phyloP scores from a whole-genome alignment of 2,113 vertebrate species.

The Sceloporus tristichus region DNA sequence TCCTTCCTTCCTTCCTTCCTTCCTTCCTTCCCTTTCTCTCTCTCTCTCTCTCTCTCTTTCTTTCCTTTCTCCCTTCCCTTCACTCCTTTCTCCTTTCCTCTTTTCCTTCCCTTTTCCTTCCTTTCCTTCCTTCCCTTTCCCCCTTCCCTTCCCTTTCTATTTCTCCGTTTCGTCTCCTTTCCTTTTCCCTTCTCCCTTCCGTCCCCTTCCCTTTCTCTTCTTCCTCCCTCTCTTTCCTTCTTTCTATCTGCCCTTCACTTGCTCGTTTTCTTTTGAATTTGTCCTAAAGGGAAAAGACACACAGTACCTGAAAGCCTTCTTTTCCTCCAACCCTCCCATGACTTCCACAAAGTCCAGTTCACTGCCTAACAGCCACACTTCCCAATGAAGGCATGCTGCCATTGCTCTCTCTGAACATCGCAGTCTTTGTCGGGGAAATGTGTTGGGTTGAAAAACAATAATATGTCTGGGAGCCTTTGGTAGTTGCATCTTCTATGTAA shows the following conservation, averaged over 20 bases:
- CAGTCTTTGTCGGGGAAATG: no score
- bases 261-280: no score
- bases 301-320: neutral
- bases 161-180: neutral
- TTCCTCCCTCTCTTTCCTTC: neutral
- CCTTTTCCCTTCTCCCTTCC: no score
- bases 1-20: neutral
- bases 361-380: neutral
- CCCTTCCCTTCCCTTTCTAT: neutral
- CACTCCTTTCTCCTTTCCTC: no score
- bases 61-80: fast-evolving
- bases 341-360: no score
- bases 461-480: neutral
- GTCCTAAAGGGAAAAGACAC: no score
- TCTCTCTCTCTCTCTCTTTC: neutral
- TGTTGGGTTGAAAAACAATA: no score
- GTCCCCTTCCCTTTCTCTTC: neutral
- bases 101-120: neutral
- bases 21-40: neutral
- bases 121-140: neutral
- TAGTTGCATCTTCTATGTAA: neutral
- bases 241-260: neutral
- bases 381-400: no score
- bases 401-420: neutral
- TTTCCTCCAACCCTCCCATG: no score